These are phyloP conservation scores for Ferrisia virgata DNA, from an alignment of 2,888 invertebrate genomes.

Conservation along the genomic window DNA sequence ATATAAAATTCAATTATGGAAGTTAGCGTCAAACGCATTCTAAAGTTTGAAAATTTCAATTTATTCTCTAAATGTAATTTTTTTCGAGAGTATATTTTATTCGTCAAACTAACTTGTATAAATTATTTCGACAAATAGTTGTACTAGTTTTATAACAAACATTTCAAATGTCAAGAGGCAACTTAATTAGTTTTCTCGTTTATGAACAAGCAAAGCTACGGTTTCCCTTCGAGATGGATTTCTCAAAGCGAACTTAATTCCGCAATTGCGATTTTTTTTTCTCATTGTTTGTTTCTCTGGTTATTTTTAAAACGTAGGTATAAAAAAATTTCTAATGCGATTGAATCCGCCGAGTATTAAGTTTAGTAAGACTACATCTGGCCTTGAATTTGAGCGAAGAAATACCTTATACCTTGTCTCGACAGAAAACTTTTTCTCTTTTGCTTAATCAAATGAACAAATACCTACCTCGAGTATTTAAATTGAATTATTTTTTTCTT, in stretches of 20 bases:
- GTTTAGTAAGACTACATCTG: neutral
- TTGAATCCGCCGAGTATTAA: neutral
- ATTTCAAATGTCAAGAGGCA: neutral
- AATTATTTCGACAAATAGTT: conserved; percentile 9
- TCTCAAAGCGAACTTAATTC: neutral
- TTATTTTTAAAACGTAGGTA: too few species aligned
- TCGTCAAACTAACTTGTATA: conserved; percentile 5
- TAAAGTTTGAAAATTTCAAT: conserved; percentile 9
- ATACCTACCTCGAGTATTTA: neutral
- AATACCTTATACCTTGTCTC: too few species aligned
- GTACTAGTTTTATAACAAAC: conserved; percentile 8
- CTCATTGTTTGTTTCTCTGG: neutral
- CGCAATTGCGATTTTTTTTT: neutral
- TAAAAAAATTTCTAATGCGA: neutral
- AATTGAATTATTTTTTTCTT: too few species aligned
- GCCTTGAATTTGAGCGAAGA: neutral
- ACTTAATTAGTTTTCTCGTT: neutral
- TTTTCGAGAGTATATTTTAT: neutral
- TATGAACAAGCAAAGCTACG: neutral
- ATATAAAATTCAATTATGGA: neutral
- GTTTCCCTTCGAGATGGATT: neutral
- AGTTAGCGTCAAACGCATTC: conserved; percentile 14
- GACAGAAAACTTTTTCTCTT: neutral
- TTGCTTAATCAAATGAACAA: neutral
- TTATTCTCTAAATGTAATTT: neutral